These are phyloP conservation scores for Orchesella cincta DNA, from an alignment of 1,140 invertebrate genomes.

Conservation along the genomic window DNA sequence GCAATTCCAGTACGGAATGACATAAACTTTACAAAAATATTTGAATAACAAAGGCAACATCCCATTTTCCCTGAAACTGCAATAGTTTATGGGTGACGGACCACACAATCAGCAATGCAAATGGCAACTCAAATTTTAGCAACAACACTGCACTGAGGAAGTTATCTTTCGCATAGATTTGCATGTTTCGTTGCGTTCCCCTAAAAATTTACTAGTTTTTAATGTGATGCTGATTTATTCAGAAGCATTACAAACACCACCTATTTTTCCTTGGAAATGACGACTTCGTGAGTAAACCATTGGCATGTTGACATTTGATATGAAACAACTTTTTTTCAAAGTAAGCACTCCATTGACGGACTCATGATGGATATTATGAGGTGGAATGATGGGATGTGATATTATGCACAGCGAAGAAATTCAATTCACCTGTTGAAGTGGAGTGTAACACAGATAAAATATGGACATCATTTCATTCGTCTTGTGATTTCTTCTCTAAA, in stretches of 20 bases:
- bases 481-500: too few relatives aligned
- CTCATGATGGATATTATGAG: too few relatives aligned
- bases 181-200: neutral
- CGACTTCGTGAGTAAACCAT: constrained; percentile 10
- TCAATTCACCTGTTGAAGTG: too few relatives aligned
- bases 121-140: neutral
- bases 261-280: constrained; percentile 10
- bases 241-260: neutral
- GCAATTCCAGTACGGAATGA: too few relatives aligned
- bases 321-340: neutral
- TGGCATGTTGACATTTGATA: constrained; percentile 4
- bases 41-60: neutral
- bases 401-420: too few relatives aligned
- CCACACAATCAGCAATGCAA: neutral
- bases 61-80: neutral
- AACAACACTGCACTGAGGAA: neutral
- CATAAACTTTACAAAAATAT: neutral
- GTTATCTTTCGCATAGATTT: too few relatives aligned
- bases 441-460: too few relatives aligned
- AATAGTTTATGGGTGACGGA: neutral
- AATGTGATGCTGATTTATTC: constrained; percentile 16
- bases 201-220: constrained; percentile 9
- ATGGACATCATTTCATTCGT: too few relatives aligned
- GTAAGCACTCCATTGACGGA: too few relatives aligned
- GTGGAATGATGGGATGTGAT: too few relatives aligned